Evolutionary conservation across 2,797 vertebrate genomes (phyloP).

Genomic region (Bovichtus diacanthus): DNA sequence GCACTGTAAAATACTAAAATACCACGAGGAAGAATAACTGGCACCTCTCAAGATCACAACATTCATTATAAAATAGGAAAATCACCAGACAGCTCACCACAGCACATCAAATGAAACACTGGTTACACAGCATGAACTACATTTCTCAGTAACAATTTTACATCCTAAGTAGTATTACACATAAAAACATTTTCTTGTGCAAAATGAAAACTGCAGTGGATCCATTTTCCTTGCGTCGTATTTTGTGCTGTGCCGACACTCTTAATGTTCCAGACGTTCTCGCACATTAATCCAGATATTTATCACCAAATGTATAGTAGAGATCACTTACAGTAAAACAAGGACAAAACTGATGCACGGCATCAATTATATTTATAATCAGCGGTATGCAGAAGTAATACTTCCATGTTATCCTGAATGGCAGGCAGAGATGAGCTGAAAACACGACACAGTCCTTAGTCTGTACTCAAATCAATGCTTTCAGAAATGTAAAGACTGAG

Average conservation of each 20-base stretch:
- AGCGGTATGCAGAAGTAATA: slow-evolving; percentile 33
- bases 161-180: slow-evolving; percentile 20
- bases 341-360: slow-evolving; percentile 51
- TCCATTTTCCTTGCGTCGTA: background rate
- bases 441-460: slow-evolving; percentile 31
- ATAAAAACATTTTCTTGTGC: slow-evolving; percentile 51
- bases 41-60: slow-evolving; percentile 37
- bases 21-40: slow-evolving; percentile 21
- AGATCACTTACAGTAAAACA: slow-evolving; percentile 30
- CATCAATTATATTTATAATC: slow-evolving; percentile 49
- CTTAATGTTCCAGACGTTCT: background rate
- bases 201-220: slow-evolving; percentile 44
- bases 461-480: slow-evolving; percentile 29
- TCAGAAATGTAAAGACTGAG: slow-evolving; percentile 41
- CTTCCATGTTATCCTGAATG: slow-evolving; percentile 26
- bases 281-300: background rate
- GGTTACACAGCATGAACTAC: slow-evolving; percentile 29
- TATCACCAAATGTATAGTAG: background rate
- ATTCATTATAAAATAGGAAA: slow-evolving; percentile 4
- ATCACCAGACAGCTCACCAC: slow-evolving; percentile 3
- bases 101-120: slow-evolving; percentile 20
- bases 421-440: slow-evolving; percentile 19
- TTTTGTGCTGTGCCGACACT: slow-evolving; percentile 21
- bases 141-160: slow-evolving; percentile 57
- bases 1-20: slow-evolving; percentile 22